Percentiles rank a stretch among this genome's conserved stretches.
phyloP scores from a whole-genome alignment of 2,888 invertebrate genomes.

The Mesochorus sp. region DNA sequence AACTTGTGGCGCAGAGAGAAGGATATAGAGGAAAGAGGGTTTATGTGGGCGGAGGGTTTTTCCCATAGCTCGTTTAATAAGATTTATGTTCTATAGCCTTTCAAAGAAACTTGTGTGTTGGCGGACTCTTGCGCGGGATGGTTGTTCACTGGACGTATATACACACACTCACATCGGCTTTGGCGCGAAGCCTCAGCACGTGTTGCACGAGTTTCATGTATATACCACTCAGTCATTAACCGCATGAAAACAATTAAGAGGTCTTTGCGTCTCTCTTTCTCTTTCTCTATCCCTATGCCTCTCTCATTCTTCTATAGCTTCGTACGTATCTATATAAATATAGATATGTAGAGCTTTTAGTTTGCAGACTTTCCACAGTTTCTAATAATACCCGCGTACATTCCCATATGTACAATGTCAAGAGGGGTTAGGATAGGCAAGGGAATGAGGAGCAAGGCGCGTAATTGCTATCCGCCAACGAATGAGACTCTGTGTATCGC shows the following conservation, averaged over 20 bases:
- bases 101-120: constrained; percentile 28
- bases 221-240: constrained; percentile 55
- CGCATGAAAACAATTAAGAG: constrained; percentile 62
- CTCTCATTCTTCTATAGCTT: background rate
- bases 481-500: constrained; percentile 31
- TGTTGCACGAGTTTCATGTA: constrained; percentile 60
- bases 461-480: constrained; percentile 51
- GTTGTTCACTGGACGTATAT: background rate
- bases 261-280: background rate
- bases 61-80: constrained; percentile 60
- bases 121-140: constrained; percentile 9
- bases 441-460: constrained; percentile 10
- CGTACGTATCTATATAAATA: constrained; percentile 1
- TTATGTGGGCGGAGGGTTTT: constrained; percentile 26
- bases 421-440: background rate
- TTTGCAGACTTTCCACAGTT: constrained; percentile 36
- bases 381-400: constrained; percentile 26
- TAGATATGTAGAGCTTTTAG: background rate
- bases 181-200: constrained; percentile 60
- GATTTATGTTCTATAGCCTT: constrained; percentile 62
- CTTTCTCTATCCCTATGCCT: background rate
- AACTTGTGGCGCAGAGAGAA: constrained; percentile 5
- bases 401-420: constrained; percentile 8
- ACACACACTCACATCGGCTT: constrained; percentile 15
- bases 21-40: background rate